Conservation (phyloP, 2,888 invertebrate genomes). For the Notodromas monacha region DNA sequence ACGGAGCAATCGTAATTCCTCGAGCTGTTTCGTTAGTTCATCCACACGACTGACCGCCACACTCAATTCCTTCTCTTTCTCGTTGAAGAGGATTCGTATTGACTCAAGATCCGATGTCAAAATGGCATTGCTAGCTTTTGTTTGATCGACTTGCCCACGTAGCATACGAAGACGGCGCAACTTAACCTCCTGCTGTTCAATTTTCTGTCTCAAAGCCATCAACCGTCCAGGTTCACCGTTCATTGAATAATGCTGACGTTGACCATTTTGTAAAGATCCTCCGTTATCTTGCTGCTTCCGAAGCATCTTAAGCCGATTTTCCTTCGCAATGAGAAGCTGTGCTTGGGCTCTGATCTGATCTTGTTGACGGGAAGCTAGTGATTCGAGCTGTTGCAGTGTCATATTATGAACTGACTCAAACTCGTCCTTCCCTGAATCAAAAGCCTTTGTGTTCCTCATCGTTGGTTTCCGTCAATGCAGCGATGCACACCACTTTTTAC, state of each 20-base stretch:
- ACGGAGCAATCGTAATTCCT: slow-evolving; percentile 36
- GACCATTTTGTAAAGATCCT: no score
- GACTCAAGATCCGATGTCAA: slow-evolving; percentile 69
- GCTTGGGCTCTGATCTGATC: slow-evolving; percentile 89
- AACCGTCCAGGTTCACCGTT: slow-evolving; percentile 61
- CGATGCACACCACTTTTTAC: no score
- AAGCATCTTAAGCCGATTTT: slow-evolving; percentile 65
- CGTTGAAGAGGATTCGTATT: slow-evolving; percentile 76
- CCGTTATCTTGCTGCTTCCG: slow-evolving; percentile 37
- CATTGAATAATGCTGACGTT: slow-evolving; percentile 14
- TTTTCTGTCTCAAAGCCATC: slow-evolving; percentile 52
- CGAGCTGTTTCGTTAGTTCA: slow-evolving; percentile 69
- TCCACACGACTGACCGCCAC: slow-evolving; percentile 93
- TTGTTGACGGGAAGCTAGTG: slow-evolving; percentile 88
- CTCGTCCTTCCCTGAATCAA: no score
- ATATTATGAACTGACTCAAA: no score
- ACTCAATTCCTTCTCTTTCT: slow-evolving; percentile 82
- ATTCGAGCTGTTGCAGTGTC: no score
- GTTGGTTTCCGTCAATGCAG: no score
- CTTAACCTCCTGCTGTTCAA: slow-evolving; percentile 79
- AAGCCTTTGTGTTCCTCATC: no score
- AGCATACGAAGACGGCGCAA: slow-evolving; percentile 60
- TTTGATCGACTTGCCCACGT: slow-evolving; percentile 69
- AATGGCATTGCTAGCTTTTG: slow-evolving; percentile 39
- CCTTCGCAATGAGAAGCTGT: slow-evolving; percentile 58